Base-by-base conservation (phyloP, 2,888 invertebrate genomes). In the Athrips mouffetella region DNA sequence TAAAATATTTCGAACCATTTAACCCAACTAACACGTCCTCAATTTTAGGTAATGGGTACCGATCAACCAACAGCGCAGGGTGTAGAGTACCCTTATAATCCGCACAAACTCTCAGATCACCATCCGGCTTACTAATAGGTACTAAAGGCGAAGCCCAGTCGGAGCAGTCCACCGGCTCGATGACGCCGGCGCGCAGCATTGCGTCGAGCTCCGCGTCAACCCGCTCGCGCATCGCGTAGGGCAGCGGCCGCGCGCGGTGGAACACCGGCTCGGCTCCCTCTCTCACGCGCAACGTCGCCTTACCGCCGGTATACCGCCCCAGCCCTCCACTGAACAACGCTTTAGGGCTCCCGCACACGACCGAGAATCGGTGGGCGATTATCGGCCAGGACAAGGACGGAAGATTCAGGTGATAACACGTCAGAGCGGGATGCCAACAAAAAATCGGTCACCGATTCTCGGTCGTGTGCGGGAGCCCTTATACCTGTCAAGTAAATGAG, bases 141-240 rank as follows among this genome's bases (percentile, higher is more conserved):
- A 62, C 59, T 3, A 62, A 59, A 0, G 60, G 60, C 2, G 60
- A 63, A 3, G 59, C 62, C 62, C 63, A 59, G 37, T 62, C 60
- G 0, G 62, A 60, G 8, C 47, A 35, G n/a, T n/a, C n/a, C n/a
- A n/a, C n/a, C n/a, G n/a, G n/a, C n/a, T n/a, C n/a, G n/a, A n/a
- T n/a, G n/a, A 60, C 27, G 47, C 54, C 60, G 30, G 58, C 58
- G 13, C 35, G 35, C 35, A 35, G 35, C 35, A 35, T 35, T 3
- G 4, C 18, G 35, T 35, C 35, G 37, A 49, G 47, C 47, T 55
- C 15, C 50, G 54, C 21, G 49, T 59, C 55, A 13, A 58, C 58
- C 10, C 51, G 56, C 35, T 35, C 35, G 15, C 13, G 20, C 27
- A n/a, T n/a, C n/a, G n/a, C n/a, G n/a, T n/a, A n/a, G n/a, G n/a